phyloP scores from a whole-genome alignment of 2,888 invertebrate genomes.

The Callosobruchus maculatus region DNA sequence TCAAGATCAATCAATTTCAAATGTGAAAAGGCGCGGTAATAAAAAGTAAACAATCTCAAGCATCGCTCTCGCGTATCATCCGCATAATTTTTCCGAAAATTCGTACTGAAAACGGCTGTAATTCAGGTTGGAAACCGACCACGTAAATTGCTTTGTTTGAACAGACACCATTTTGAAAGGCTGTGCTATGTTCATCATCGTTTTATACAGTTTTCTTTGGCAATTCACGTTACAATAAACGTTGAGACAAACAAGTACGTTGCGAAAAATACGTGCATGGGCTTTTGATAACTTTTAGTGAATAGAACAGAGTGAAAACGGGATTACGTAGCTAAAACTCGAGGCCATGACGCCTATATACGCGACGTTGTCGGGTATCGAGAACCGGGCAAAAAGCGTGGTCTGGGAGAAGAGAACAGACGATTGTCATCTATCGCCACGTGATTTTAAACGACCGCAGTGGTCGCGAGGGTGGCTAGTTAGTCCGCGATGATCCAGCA shows the following conservation, averaged over 20 bases:
- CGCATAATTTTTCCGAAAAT: neutral
- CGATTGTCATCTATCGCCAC: constrained; percentile 68
- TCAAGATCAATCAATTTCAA: constrained; percentile 38
- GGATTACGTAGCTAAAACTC: constrained; percentile 19
- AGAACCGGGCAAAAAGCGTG: neutral
- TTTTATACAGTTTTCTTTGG: neutral
- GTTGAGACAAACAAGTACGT: constrained; percentile 6
- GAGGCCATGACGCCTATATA: constrained; percentile 40
- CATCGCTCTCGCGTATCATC: constrained; percentile 4
- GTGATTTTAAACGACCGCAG: constrained; percentile 68
- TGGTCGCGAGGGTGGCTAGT: constrained; percentile 55
- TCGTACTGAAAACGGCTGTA: neutral
- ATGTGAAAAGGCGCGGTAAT: constrained; percentile 37
- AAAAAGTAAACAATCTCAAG: constrained; percentile 32
- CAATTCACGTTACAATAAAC: neutral
- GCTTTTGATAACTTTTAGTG: neutral
- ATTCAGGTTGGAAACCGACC: neutral
- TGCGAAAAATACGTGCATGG: neutral
- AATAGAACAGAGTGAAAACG: constrained; percentile 1
- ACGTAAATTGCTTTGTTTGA: constrained; percentile 46
- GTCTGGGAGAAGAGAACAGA: constrained; percentile 14
- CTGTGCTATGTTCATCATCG: constrained; percentile 2
- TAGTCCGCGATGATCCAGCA: constrained; percentile 20
- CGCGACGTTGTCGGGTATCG: neutral
- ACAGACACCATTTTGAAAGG: constrained; percentile 65